Conservation (phyloP, 1,140 invertebrate genomes). For the Brachionus plicatilis region DNA sequence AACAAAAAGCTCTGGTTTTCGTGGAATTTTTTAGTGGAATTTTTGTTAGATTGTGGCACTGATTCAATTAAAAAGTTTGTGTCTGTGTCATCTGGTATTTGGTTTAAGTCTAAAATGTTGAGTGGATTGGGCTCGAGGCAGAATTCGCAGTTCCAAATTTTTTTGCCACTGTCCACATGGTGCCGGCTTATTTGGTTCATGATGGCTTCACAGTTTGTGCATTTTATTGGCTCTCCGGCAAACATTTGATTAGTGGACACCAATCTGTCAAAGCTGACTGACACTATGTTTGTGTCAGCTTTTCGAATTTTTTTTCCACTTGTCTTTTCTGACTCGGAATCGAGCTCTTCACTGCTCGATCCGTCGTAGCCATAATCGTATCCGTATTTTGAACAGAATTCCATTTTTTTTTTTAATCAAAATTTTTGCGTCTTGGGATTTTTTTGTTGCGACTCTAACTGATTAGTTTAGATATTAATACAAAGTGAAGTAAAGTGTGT, state of each 20-base stretch:
- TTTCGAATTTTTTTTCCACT: background rate
- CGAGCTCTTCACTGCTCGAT: background rate
- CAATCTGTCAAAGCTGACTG: background rate
- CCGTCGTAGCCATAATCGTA: slow-evolving; percentile 10
- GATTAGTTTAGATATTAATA: background rate
- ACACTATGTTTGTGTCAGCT: slow-evolving; percentile 22
- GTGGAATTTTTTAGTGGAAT: background rate
- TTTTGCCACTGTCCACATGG: background rate
- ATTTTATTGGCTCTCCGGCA: background rate
- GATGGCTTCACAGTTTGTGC: background rate
- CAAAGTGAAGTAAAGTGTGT: too few species aligned
- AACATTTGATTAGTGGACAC: background rate
- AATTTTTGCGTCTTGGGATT: background rate
- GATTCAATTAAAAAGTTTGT: slow-evolving; percentile 47
- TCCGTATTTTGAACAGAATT: slow-evolving; percentile 2
- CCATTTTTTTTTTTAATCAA: background rate
- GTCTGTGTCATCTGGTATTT: slow-evolving; percentile 46
- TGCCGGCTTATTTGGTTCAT: background rate
- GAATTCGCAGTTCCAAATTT: slow-evolving; percentile 46
- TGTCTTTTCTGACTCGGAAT: background rate
- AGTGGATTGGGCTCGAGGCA: slow-evolving; percentile 46
- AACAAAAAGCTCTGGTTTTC: slow-evolving; percentile 41
- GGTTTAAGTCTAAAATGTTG: slow-evolving; percentile 41
- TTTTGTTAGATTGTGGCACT: slow-evolving; percentile 41
- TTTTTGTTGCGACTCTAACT: background rate